Conservation (phyloP, 1,140 invertebrate genomes). For the Drosophila bipectinata region DNA sequence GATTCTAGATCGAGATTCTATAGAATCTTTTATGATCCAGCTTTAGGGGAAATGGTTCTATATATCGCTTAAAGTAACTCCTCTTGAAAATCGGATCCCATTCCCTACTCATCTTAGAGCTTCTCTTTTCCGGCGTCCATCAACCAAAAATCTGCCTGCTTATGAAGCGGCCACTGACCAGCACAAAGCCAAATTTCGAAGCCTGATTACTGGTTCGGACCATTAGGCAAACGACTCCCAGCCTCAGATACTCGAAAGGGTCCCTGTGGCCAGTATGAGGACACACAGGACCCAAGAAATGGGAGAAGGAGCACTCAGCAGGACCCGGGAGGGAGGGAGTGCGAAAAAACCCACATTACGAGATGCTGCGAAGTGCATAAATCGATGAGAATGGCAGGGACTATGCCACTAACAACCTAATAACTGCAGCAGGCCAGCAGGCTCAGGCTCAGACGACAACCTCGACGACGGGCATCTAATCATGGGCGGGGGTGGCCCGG, state of each 20-base stretch:
- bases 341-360: conserved; percentile 61
- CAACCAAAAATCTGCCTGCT: conserved; percentile 41
- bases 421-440: conserved; percentile 62
- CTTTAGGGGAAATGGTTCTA: too few relatives aligned
- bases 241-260: conserved; percentile 29
- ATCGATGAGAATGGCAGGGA: conserved; percentile 77
- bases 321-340: not conserved
- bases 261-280: conserved; percentile 17
- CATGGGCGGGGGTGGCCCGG: conserved; percentile 46
- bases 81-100: too few relatives aligned
- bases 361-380: conserved; percentile 77
- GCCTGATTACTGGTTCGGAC: conserved; percentile 42
- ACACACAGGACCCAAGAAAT: not conserved
- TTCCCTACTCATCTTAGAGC: too few relatives aligned
- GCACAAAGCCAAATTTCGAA: conserved; percentile 43
- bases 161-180: conserved; percentile 25
- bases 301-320: not conserved
- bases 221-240: conserved; percentile 64
- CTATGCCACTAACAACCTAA: conserved; percentile 80
- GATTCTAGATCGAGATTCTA: too few relatives aligned
- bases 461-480: conserved; percentile 69
- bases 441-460: conserved; percentile 47
- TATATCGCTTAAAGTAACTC: too few relatives aligned
- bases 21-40: too few relatives aligned
- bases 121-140: conserved; percentile 16